Evolutionary conservation across 2,888 invertebrate species (phyloP).

Genomic region (Yponomeuta evonymella): DNA sequence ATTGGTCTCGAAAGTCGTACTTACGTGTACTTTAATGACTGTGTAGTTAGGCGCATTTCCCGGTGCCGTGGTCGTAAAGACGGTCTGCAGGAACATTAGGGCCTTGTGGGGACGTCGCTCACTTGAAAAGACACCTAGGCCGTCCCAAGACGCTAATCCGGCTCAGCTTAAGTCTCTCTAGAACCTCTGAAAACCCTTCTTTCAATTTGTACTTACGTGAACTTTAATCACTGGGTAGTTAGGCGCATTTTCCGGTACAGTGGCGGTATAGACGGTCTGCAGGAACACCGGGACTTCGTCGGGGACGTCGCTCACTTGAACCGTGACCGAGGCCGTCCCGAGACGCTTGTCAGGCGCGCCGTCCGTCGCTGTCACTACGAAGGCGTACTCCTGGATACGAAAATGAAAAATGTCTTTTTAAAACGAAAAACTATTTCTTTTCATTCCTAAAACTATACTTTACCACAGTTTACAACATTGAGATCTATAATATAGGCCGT

Average conservation of each 20-base stretch:
- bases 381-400: slow-evolving; percentile 79
- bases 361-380: slow-evolving; percentile 92
- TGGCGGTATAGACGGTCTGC: slow-evolving; percentile 83
- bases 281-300: slow-evolving; percentile 90
- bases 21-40: slow-evolving; percentile 85
- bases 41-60: slow-evolving; percentile 88
- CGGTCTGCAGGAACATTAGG: background rate
- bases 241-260: slow-evolving; percentile 89
- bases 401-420: too few species aligned
- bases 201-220: slow-evolving; percentile 66
- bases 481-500: too few species aligned
- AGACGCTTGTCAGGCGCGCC: slow-evolving; percentile 89
- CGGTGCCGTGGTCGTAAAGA: slow-evolving; percentile 79
- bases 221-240: slow-evolving; percentile 88
- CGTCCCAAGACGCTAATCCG: slow-evolving; percentile 63
- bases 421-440: background rate
- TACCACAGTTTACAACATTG: background rate
- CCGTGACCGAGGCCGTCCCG: slow-evolving; percentile 90
- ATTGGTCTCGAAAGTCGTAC: slow-evolving; percentile 25
- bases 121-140: slow-evolving; percentile 86
- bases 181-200: too few species aligned
- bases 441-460: too few species aligned
- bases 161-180: slow-evolving; percentile 35
- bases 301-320: slow-evolving; percentile 85
- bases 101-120: slow-evolving; percentile 87